Evolutionary conservation across 2,797 vertebrate species (phyloP).

Genomic region (Megaceryle alcyon): DNA sequence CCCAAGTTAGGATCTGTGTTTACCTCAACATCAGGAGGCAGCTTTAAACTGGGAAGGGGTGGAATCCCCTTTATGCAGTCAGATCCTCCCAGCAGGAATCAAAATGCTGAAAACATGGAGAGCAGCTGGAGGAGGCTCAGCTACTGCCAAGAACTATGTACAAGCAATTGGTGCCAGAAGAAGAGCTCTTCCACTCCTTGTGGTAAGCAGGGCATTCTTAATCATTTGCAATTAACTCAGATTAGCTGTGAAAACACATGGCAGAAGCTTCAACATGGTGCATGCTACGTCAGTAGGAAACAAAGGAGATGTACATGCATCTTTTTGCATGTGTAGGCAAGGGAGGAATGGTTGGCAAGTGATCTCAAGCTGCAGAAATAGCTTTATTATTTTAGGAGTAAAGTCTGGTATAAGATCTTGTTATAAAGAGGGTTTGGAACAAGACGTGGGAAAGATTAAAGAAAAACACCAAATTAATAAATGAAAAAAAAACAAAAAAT

Average conservation of each 20-base stretch:
- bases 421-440: not conserved
- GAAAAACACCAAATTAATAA: not conserved
- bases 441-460: constrained; percentile 7
- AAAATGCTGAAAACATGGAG: not conserved
- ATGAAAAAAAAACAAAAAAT: not conserved
- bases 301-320: not conserved
- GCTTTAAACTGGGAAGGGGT: not conserved
- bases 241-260: not conserved
- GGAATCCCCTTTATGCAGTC: not conserved
- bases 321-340: not conserved
- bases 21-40: accelerated
- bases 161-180: not conserved
- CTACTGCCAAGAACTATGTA: accelerated
- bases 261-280: not conserved
- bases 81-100: not conserved
- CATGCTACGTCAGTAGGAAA: not conserved
- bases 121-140: not conserved
- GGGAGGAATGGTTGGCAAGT: not conserved
- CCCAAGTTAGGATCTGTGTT: accelerated
- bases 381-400: not conserved
- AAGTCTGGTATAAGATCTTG: not conserved
- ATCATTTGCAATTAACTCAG: not conserved
- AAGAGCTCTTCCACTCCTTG: not conserved
- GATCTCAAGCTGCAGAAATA: not conserved
- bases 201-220: accelerated